phyloP scores from a whole-genome alignment of 2,113 vertebrate species.

The Phycodurus eques region DNA sequence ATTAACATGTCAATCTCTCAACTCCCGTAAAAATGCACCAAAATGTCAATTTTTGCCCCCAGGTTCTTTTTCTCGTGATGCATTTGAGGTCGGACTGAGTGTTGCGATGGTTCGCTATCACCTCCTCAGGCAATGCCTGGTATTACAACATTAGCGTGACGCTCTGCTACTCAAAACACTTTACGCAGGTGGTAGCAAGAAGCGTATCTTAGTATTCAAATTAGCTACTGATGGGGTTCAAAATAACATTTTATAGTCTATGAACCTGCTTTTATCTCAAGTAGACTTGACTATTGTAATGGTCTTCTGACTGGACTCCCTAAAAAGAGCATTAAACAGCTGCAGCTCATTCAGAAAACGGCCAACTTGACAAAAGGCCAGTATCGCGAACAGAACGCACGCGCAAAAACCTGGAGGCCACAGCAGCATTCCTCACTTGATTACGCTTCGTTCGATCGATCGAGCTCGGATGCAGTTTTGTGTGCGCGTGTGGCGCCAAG shows the following conservation, averaged over 20 bases:
- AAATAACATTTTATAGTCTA: too few species aligned
- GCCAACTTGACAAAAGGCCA: too few species aligned
- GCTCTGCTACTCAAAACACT: too few species aligned
- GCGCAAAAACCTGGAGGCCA: conserved; percentile 16
- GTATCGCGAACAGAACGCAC: background rate
- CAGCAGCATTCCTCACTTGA: conserved; percentile 30
- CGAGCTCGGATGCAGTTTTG: background rate
- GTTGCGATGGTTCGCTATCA: background rate
- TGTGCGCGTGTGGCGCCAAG: conserved; percentile 1
- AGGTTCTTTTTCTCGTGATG: background rate
- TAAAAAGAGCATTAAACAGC: too few species aligned
- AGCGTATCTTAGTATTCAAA: too few species aligned
- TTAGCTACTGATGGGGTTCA: too few species aligned
- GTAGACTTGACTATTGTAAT: too few species aligned
- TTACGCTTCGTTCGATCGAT: background rate
- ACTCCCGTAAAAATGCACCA: background rate
- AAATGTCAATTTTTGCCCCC: background rate
- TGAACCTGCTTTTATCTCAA: too few species aligned
- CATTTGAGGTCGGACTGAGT: background rate
- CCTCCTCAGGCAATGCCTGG: background rate
- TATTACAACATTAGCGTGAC: background rate
- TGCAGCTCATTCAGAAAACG: too few species aligned
- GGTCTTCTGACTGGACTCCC: too few species aligned
- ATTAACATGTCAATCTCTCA: too few species aligned
- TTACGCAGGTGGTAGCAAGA: too few species aligned